A percentile compares a stretch with the other conserved stretches of the same genome.
phyloP scores from a whole-genome alignment of 2,113 vertebrate genomes.

The Pycnonotus jocosus region DNA sequence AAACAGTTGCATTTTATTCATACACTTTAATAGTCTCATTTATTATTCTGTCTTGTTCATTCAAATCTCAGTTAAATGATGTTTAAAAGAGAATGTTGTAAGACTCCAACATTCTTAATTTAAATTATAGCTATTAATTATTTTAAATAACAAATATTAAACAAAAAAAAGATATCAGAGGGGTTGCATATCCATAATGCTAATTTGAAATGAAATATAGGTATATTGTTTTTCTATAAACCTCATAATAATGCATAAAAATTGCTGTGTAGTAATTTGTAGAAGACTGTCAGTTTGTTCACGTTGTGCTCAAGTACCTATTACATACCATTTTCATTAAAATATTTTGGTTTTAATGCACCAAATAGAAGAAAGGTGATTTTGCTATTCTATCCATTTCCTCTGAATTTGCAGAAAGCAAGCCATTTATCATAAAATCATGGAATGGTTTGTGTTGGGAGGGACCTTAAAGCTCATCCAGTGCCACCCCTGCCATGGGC shows the following conservation, averaged over 20 bases:
- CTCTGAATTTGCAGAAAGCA: background rate
- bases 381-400: background rate
- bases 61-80: constrained; percentile 26
- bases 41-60: constrained; percentile 53
- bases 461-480: background rate
- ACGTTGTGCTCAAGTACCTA: background rate
- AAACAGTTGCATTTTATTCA: constrained; percentile 64
- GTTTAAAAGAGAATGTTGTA: background rate
- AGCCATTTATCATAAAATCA: background rate
- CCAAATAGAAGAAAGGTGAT: background rate
- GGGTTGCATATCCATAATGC: background rate
- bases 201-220: background rate
- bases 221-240: background rate
- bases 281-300: background rate
- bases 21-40: constrained; percentile 43
- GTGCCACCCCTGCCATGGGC: background rate
- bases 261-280: background rate
- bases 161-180: background rate
- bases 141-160: background rate
- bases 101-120: background rate
- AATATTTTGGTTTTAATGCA: background rate
- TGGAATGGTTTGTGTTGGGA: background rate
- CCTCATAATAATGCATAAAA: background rate
- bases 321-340: background rate
- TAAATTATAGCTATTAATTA: background rate